Evolutionary conservation across 1,140 invertebrate genomes (phyloP), one percentile per base, ranked within the genome.

Genomic region (Drosophila pallidifrons): DNA sequence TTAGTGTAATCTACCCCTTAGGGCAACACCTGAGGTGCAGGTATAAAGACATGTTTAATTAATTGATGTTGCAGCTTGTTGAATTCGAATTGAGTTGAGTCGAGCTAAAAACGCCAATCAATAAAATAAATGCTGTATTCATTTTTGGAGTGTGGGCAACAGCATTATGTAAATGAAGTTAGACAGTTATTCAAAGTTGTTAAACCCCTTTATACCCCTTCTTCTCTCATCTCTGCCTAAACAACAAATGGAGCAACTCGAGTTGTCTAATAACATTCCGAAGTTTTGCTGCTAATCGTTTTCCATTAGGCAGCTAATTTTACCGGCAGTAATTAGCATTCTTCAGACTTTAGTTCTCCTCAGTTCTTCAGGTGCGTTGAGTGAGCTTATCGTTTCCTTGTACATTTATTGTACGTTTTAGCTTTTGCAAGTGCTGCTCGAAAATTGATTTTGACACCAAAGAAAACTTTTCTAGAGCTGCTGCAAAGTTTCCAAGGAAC

Each of bases 391-490:
- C 69, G 60, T 52, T 46, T 64, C 71, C 20, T 72, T 81, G 58
- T 71, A 64, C 58, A 8, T n/a, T 58, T 20, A 43, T 57, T 65
- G 69, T 60, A 65, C 30, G 59, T 68, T 49, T 59, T 43, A 10
- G 35, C 54, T 67, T 72, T 43, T 46, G 20, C 25, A 32, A 25
- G 73, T 60, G 57, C 47, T 61, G 20, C 59, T 61, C 59, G 64
- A 15, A 76, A 87, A 87, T 88, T 87, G 82, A 87, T 87, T 87
- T 87, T 88, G 82, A 88, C 83, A 88, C 82, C 83, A 82, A 74
- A 71, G 3, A 20, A 32, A 87, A 76, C 46, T 66, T 86, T 66
- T 78, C 58, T 35, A 13, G 46, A 68, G 32, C 38, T 10, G 25
- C 35, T 25, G 28, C 52, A 70, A 64, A 87, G 70, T 72, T 86